Evolutionary conservation across 1,140 invertebrate species (phyloP), one percentile per base, ranked within the genome.

Genomic region (Trichomalopsis sarcophagae): DNA sequence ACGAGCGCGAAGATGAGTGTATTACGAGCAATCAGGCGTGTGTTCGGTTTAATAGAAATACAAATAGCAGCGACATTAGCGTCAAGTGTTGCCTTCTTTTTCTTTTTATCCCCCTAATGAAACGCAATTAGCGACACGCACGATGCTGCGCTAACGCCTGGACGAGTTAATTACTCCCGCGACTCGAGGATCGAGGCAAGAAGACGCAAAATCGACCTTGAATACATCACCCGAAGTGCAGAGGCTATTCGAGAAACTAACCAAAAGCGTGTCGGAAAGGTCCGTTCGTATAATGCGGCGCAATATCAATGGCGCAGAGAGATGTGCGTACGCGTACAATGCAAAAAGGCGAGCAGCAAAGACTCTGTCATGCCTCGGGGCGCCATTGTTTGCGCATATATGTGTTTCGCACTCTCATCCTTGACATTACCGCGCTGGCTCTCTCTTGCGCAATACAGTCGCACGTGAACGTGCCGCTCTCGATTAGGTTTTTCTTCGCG

Each of bases 21-120:
- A 74, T 82, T 74, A 62, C 44, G 47, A 10, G 27, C 47, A 82
- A 82, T 82, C 44, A 82, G 50, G 14, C 71, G 71, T 30, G 9
- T 30, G 71, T 27, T 82, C 36, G 74, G 81, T 74, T 44, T 62
- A 62, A 62, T 62, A 62, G 55, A 82, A 82, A 68, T 76, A 76
- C 73, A 76, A 82, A 82, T 76, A 82, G 36, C 50, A 76, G 55
- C 66, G 71, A 76, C 73, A 68, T 82, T 82, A 82, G 69, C 55
- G 50, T 62, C 36, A 47, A 17, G 17, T 33, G 33, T 17, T n/a
- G 55, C 55, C 23, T 55, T 76, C 27, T 68, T 30, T 62, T 40
- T 76, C 73, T 40, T 14, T 9, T 62, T 75, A 27, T 40, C 50
- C n/a, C 7, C n/a, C 50, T 78, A 78, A 78, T 78, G 50, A 55